These are phyloP conservation scores for Coboldia fuscipes DNA, from an alignment of 1,140 invertebrate species.

Conservation along the genomic window DNA sequence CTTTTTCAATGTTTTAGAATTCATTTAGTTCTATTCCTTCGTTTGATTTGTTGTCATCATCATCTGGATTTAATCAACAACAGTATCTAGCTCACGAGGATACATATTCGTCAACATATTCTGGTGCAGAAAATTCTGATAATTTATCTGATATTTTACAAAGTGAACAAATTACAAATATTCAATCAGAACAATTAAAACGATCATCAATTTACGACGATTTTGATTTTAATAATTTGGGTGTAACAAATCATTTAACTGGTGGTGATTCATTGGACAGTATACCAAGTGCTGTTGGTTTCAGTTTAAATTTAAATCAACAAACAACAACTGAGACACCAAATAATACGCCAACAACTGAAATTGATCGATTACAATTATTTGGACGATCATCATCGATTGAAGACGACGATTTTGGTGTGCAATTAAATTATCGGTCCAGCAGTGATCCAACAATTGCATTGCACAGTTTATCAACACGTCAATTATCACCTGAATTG, in stretches of 20 bases:
- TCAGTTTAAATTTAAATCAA: too few species aligned
- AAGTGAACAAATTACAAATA: conserved; percentile 10
- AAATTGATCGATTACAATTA: conserved; percentile 11
- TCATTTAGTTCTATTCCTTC: conserved; percentile 21
- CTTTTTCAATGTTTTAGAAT: conserved; percentile 15
- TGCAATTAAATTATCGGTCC: conserved; percentile 15
- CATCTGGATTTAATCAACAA: conserved; percentile 10
- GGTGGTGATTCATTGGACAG: too few species aligned
- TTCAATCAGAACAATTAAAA: conserved; percentile 10
- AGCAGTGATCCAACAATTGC: conserved; percentile 20
- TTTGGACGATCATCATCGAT: conserved; percentile 7
- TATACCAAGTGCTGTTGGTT: too few species aligned
- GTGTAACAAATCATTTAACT: too few species aligned
- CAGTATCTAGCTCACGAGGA: conserved; percentile 2
- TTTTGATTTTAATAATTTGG: conserved; percentile 8
- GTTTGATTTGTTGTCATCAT: conserved; percentile 17
- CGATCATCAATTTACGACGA: conserved; percentile 5
- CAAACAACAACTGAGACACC: too few species aligned
- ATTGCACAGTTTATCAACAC: conserved; percentile 10
- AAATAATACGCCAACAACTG: conserved; percentile 10
- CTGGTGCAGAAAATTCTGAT: neutral
- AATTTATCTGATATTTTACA: conserved; percentile 3
- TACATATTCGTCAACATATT: neutral
- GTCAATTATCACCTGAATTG: neutral
- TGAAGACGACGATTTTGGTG: conserved; percentile 8